Evolutionary conservation across 1,140 invertebrate genomes (phyloP).

Genomic region (Drosophila aff.): DNA sequence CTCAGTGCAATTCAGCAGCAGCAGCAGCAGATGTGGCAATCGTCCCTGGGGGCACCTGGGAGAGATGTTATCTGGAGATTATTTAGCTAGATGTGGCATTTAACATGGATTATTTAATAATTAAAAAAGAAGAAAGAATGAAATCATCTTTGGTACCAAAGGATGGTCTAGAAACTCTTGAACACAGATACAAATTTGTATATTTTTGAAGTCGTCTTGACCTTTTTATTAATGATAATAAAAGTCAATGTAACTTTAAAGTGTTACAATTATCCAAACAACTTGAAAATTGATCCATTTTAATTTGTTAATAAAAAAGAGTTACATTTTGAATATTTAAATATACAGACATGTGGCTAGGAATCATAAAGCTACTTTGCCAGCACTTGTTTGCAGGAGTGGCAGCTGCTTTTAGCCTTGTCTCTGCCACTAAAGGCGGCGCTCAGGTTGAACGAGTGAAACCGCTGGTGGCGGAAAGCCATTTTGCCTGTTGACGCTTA

Average conservation of each 20-base stretch:
- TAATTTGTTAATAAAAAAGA: too few relatives aligned
- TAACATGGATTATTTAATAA: too few relatives aligned
- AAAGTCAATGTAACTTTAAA: background rate
- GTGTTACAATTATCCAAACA: background rate
- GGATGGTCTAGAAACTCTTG: background rate
- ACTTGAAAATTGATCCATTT: background rate
- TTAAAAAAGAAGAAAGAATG: background rate
- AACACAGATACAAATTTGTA: too few relatives aligned
- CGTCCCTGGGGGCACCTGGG: slow-evolving; percentile 9
- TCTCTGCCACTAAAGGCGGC: slow-evolving; percentile 10
- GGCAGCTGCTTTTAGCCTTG: slow-evolving; percentile 19
- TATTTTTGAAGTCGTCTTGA: too few relatives aligned
- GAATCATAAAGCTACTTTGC: background rate
- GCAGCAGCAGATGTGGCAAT: slow-evolving; percentile 18
- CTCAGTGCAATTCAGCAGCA: slow-evolving; percentile 21
- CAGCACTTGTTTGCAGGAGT: slow-evolving; percentile 14
- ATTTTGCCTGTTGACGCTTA: slow-evolving; percentile 65
- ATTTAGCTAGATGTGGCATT: slow-evolving; percentile 4
- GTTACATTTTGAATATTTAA: background rate
- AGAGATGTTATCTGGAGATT: slow-evolving; percentile 2
- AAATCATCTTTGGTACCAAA: too few relatives aligned
- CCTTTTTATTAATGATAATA: too few relatives aligned
- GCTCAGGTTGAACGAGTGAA: slow-evolving; percentile 29
- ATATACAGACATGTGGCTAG: background rate
- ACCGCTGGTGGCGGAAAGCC: slow-evolving; percentile 61